Evolutionary conservation across 2,888 invertebrate species (phyloP).

Genomic region (Candidula unifasciata): DNA sequence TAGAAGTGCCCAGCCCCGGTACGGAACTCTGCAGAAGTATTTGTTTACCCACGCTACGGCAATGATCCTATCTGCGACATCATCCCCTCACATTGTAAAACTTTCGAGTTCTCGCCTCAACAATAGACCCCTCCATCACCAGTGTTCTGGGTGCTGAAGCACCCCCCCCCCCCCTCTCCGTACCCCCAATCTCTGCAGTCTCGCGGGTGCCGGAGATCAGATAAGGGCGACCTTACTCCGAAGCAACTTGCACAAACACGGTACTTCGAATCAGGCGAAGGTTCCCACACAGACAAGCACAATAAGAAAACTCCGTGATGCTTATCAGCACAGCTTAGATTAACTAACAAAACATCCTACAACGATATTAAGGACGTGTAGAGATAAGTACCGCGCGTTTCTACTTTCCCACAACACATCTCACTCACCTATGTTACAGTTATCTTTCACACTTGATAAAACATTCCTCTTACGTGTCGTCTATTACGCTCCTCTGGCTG

Average conservation of each 20-base stretch:
- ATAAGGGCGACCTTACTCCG: no score
- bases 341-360: background rate
- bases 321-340: background rate
- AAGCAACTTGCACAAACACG: no score
- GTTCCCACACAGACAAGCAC: background rate
- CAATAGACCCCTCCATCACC: no score
- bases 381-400: background rate
- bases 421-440: background rate
- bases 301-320: background rate
- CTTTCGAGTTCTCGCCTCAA: background rate
- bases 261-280: background rate
- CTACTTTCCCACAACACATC: background rate
- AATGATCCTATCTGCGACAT: background rate
- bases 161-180: no score
- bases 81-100: constrained; percentile 27
- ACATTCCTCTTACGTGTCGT: no score
- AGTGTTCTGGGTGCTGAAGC: no score
- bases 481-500: no score
- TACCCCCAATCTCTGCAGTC: no score
- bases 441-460: background rate
- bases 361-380: background rate
- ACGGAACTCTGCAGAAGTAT: constrained; percentile 3
- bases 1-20: background rate
- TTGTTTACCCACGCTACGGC: background rate
- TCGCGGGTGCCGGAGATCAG: no score